Evolutionary conservation across 1,140 invertebrate genomes (phyloP).

Genomic region (Hylaeus anthracinus): DNA sequence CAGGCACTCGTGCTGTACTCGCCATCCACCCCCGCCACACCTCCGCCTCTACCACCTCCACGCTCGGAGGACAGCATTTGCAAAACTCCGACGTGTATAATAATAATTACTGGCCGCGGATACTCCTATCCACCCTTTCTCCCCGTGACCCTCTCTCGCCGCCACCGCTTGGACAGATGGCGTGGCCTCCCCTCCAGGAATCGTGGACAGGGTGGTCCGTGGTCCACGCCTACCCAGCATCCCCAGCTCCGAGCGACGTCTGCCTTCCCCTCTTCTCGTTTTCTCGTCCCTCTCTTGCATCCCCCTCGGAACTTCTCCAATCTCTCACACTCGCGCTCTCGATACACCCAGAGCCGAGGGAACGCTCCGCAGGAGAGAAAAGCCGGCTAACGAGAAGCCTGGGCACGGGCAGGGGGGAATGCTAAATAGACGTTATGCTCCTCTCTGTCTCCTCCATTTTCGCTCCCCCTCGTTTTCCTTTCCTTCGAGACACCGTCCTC

Average conservation of each 20-base stretch:
- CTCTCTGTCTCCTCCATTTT: slow-evolving; percentile 31
- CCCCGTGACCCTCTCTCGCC: slow-evolving; percentile 8
- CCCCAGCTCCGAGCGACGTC: slow-evolving; percentile 55
- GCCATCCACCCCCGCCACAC: slow-evolving; percentile 53
- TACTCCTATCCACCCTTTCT: slow-evolving; percentile 45
- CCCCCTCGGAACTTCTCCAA: slow-evolving; percentile 40
- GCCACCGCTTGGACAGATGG: slow-evolving; percentile 31
- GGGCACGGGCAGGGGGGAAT: slow-evolving; percentile 66
- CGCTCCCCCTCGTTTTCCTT: slow-evolving; percentile 10
- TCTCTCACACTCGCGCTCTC: slow-evolving; percentile 60
- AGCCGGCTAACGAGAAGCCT: slow-evolving; percentile 72
- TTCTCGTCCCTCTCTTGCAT: slow-evolving; percentile 48
- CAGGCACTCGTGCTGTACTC: slow-evolving; percentile 59
- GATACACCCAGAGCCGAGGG: slow-evolving; percentile 15
- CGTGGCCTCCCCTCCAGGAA: slow-evolving; percentile 61
- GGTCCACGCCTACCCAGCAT: slow-evolving; percentile 72
- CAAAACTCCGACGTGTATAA: slow-evolving; percentile 75
- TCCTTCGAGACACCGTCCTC: neutral
- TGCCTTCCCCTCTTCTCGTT: slow-evolving; percentile 53
- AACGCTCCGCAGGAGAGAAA: slow-evolving; percentile 18
- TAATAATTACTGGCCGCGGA: slow-evolving; percentile 70
- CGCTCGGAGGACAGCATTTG: slow-evolving; percentile 70
- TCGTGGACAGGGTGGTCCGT: slow-evolving; percentile 65
- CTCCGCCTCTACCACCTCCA: slow-evolving; percentile 24
- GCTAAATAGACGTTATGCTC: slow-evolving; percentile 72